Conservation (phyloP, 1,140 invertebrate genomes). For the Adelges cooleyi region DNA sequence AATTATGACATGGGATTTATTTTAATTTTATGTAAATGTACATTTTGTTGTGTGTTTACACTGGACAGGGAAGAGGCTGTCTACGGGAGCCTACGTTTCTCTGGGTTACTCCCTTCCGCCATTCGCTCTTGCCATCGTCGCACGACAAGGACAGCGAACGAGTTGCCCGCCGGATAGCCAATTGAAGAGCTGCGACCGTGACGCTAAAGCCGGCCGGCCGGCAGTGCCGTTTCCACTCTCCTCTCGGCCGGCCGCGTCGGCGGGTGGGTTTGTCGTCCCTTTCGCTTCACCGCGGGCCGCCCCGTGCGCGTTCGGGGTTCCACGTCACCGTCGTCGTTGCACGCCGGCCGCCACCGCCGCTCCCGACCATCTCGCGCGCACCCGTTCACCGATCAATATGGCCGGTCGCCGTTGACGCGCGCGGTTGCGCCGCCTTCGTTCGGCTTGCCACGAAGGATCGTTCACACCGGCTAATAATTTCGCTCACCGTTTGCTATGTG, state of each 20-base stretch:
- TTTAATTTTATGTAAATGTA: too few relatives aligned
- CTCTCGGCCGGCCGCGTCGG: too few relatives aligned
- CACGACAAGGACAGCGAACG: too few relatives aligned
- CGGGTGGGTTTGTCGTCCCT: too few relatives aligned
- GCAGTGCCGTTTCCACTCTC: background rate
- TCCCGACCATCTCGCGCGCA: conserved; percentile 3
- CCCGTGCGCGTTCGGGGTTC: background rate
- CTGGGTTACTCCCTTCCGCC: too few relatives aligned
- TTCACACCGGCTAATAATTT: conserved; percentile 12
- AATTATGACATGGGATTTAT: too few relatives aligned
- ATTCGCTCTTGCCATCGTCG: too few relatives aligned
- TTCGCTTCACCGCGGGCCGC: background rate
- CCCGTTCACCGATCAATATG: conserved; percentile 12
- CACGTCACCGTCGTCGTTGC: background rate
- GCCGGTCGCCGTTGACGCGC: background rate
- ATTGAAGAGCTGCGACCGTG: background rate
- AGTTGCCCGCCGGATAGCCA: too few relatives aligned
- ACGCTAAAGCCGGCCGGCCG: conserved; percentile 18
- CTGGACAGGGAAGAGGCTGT: too few relatives aligned
- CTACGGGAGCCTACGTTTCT: too few relatives aligned
- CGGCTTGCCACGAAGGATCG: background rate
- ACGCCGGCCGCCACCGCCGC: background rate
- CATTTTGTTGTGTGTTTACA: too few relatives aligned
- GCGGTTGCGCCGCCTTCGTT: conserved; percentile 3
- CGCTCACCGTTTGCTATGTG: too few relatives aligned